Base-by-base conservation (phyloP, 2,797 vertebrate genomes). In the Apogon talboti region DNA sequence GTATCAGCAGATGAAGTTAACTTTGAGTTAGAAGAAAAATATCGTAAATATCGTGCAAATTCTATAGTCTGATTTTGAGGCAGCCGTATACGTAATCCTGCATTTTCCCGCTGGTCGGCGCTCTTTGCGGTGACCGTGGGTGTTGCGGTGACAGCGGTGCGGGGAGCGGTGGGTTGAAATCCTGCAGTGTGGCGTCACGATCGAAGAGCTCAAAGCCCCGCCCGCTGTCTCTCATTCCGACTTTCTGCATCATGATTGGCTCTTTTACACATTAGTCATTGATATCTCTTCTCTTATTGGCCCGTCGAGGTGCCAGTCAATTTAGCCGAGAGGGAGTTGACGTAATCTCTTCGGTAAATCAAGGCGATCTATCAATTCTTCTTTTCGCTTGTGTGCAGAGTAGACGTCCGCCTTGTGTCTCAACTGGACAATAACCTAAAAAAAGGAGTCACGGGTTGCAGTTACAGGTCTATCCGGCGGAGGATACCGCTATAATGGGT, bases 181-280 rank as follows among this genome's bases (percentile, higher is more conserved):
- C 93, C 94, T 94, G 94, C 94, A 95, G 91, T 93, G 90, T 92
- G 87, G 88, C 94, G 94, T 95, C 94, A 95, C 90, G 63, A 1
- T 7, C 16, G 13, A 16, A 43, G 67, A 76, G 68, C 61, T 59
- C 55, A 47, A 57, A 2, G 7, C 46, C 43, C 78, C 81, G 3
- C 86, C 83, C 47, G 46, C 50, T 49, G 11, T 11, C 0, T 0
- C 13, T 33, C 10, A 33, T 53, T 37, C 28, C 15, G 6, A 53
- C 7, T 46, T 12, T 0, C 13, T 35, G 16, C 0, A 1, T 64
- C 4, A 0, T 6, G 1, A 94, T 93, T 93, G 93, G 93, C 52
- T 74, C 2, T 4, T 0, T 0, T 1, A 1, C 0, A 6, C 41
- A 65, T 83, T 56, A 10, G 68, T 90, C 84, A 81, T 11, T 4